Evolutionary conservation across 2,888 invertebrate species (phyloP), one percentile per base, ranked within the genome.

Genomic region (Drosophila nigricruria): DNA sequence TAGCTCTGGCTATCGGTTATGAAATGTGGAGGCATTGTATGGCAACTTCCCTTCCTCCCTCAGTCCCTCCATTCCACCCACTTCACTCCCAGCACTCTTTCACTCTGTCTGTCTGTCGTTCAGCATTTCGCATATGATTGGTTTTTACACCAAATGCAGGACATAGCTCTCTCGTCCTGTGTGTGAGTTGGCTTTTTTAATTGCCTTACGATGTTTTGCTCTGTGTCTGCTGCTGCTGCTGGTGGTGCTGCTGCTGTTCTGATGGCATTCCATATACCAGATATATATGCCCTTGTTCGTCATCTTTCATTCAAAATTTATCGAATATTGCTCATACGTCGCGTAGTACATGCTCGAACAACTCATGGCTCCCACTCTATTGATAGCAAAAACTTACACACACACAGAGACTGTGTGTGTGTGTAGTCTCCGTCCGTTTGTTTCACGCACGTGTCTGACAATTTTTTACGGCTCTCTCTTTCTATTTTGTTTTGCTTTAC

Each of bases 381-480:
- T 45, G 63, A 60, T 63, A 63, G 43, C 73, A 57, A 23, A 60
- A 57, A 66, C 40, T 64, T 25, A 52, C 36, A 53, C 36, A 53
- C 52, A 9, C 34, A 36, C 34, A 52, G 23, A 50, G 20, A 27
- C 5, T 20, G 10, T 20, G 43, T 27, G 25, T 45, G 45, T 27
- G 9, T 32, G 6, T 54, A 40, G 9, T 30, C 52, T n/a, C 30
- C 10, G 16, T 6, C 27, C 32, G 25, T n/a, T 18, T 59, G 53
- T 73, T 84, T 70, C 73, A 73, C 78, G 81, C 88, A 88, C 89
- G 89, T 82, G 89, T 82, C 88, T 79, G 59, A 49, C 74, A 68
- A 71, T 81, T 84, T 87, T 86, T 67, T 81, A 84, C 54, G 69
- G 70, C 25, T 57, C 56, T 56, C 10, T 49, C 30, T 49, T 30